phyloP scores from a whole-genome alignment of 2,797 vertebrate genomes.

The Syndactyla subalaris region DNA sequence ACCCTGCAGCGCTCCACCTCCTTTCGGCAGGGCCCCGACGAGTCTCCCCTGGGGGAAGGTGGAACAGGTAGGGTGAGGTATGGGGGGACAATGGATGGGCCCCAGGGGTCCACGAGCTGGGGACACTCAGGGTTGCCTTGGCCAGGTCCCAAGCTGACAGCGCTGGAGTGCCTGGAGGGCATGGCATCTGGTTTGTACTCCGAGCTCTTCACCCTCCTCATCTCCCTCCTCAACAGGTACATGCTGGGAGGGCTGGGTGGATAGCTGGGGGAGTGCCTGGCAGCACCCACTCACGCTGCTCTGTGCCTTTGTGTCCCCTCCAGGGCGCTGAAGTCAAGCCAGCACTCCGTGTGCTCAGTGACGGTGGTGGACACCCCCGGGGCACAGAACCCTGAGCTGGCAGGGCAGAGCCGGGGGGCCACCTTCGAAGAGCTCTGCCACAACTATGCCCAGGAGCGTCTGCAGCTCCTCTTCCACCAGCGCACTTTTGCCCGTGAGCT shows the following conservation, averaged over 20 bases:
- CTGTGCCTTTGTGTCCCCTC: neutral
- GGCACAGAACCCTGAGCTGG: constrained; percentile 92
- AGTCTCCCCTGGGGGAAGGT: constrained; percentile 80
- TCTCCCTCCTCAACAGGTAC: constrained; percentile 93
- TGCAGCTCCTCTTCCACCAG: constrained; percentile 94
- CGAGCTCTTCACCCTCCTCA: constrained; percentile 92
- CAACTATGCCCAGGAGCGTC: constrained; percentile 95
- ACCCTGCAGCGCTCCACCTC: constrained; percentile 90
- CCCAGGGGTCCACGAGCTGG: accelerated
- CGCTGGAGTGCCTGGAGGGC: constrained; percentile 94
- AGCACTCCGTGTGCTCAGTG: constrained; percentile 93
- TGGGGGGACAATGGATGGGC: accelerated
- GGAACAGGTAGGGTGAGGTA: constrained; percentile 78
- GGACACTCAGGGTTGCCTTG: neutral
- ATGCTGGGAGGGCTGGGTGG: accelerated
- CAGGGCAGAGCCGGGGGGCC: constrained; percentile 86
- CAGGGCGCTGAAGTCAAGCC: constrained; percentile 96
- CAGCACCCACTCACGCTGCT: accelerated
- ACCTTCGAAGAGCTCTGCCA: constrained; percentile 97
- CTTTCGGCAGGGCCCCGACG: constrained; percentile 91
- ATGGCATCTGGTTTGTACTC: constrained; percentile 93
- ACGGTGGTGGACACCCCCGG: constrained; percentile 96
- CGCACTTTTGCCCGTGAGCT: constrained; percentile 90
- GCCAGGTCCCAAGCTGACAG: constrained; percentile 88
- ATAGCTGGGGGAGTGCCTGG: accelerated